phyloP scores from a whole-genome alignment of 2,797 vertebrate species.

The Silurus aristotelis region DNA sequence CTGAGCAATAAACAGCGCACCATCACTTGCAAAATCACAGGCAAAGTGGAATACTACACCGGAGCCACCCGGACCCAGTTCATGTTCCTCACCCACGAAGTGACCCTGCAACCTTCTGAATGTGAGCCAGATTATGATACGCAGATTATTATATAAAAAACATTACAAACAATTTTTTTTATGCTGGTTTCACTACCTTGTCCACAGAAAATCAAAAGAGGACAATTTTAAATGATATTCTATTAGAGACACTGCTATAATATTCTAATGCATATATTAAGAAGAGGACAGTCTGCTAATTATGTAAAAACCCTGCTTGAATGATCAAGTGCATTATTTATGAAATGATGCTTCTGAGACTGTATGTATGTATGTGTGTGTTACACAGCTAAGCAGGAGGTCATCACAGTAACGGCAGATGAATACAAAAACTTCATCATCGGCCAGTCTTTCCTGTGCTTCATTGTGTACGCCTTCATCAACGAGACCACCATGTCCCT shows the following conservation, averaged over 20 bases:
- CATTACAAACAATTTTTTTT: not conserved
- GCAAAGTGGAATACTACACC: constrained; percentile 81
- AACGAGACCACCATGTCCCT: constrained; percentile 57
- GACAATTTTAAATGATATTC: not conserved
- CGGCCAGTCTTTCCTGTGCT: constrained; percentile 52
- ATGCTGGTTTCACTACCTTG: not conserved
- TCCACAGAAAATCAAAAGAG: not conserved
- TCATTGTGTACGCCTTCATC: constrained; percentile 38
- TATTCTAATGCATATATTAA: not conserved
- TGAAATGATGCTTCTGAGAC: not conserved
- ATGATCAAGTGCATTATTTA: not conserved
- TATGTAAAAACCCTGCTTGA: not conserved
- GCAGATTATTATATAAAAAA: not conserved
- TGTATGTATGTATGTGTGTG: not conserved
- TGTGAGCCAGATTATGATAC: constrained; percentile 54
- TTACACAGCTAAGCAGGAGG: constrained; percentile 45
- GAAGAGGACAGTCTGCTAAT: not conserved
- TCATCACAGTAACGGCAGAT: constrained; percentile 26
- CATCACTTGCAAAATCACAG: constrained; percentile 64
- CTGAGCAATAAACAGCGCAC: constrained; percentile 53
- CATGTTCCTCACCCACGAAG: constrained; percentile 60
- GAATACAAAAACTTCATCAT: constrained; percentile 60
- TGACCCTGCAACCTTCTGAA: constrained; percentile 32
- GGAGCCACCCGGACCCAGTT: constrained; percentile 74
- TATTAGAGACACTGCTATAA: not conserved